Evolutionary conservation across 2,888 invertebrate species (phyloP).

Genomic region (Leptura quadrifasciata): DNA sequence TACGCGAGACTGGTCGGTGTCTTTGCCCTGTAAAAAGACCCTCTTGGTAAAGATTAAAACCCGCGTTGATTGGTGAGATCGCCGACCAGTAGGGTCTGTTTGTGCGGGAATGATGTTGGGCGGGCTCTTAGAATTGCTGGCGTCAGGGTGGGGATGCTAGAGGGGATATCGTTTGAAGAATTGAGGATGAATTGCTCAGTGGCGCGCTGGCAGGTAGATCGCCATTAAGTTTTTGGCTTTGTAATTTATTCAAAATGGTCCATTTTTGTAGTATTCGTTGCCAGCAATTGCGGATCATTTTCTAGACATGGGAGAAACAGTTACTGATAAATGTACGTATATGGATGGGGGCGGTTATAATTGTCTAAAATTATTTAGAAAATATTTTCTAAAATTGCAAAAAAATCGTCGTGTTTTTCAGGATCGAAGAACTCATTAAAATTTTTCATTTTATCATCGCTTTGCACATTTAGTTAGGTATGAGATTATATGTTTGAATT

Average conservation of each 20-base stretch:
- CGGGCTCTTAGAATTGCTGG: slow-evolving; percentile 44
- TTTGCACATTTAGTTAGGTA: no score
- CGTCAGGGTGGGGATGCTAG: slow-evolving; percentile 51
- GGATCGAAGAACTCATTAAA: no score
- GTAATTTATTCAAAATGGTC: slow-evolving; percentile 51
- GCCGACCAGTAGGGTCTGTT: slow-evolving; percentile 61
- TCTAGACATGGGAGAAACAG: background rate
- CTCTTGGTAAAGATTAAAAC: slow-evolving; percentile 59
- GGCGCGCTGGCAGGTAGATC: slow-evolving; percentile 55
- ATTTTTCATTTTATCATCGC: no score
- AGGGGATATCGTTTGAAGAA: slow-evolving; percentile 51
- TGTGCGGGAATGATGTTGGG: slow-evolving; percentile 46
- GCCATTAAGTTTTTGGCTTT: slow-evolving; percentile 33
- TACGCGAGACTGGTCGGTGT: slow-evolving; percentile 61
- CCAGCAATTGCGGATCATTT: background rate
- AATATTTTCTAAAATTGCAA: no score
- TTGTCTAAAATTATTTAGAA: background rate
- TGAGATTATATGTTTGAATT: no score
- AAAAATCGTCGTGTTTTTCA: no score
- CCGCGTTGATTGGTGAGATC: slow-evolving; percentile 62
- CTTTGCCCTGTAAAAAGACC: slow-evolving; percentile 65
- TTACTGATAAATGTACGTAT: background rate
- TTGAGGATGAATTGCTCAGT: slow-evolving; percentile 49
- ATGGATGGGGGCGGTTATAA: background rate
- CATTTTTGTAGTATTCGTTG: background rate